A percentile compares a stretch with the other conserved stretches of the same genome.
These are phyloP conservation scores for Ficedula albicollis DNA, from an alignment of 2,797 vertebrate species.

Conservation along the genomic window DNA sequence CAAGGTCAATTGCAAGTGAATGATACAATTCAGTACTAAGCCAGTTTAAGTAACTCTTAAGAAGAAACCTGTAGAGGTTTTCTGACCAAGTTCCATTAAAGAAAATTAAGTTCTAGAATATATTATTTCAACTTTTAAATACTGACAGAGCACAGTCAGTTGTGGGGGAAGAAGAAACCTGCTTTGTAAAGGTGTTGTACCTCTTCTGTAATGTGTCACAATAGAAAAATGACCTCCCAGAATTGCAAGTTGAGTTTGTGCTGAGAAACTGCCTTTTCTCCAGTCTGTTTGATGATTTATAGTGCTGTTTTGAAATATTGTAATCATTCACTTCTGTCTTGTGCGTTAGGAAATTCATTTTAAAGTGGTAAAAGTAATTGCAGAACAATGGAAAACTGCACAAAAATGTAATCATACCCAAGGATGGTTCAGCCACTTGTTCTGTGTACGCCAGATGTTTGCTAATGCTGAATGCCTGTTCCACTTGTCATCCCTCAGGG, in stretches of 20 bases:
- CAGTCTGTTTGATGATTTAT: background rate
- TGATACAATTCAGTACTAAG: background rate
- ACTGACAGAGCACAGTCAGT: background rate
- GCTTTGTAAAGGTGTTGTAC: background rate
- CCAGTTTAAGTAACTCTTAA: background rate
- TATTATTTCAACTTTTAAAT: background rate
- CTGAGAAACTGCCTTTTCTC: background rate
- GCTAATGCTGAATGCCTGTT: background rate
- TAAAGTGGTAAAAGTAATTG: background rate
- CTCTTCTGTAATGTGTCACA: background rate
- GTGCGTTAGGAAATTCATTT: background rate
- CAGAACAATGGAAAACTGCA: background rate
- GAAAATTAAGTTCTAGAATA: background rate
- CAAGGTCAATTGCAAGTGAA: background rate
- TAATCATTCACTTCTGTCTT: background rate
- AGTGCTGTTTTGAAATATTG: background rate
- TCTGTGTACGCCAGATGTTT: accelerated
- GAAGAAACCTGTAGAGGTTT: background rate
- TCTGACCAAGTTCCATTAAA: background rate
- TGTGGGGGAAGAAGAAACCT: background rate
- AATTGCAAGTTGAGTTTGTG: background rate
- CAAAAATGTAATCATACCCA: accelerated
- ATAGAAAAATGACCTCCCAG: background rate
- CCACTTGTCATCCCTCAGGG: constrained; percentile 79
- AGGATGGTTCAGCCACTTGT: background rate